Evolutionary conservation across 2,888 invertebrate genomes (phyloP).

Genomic region (Osedax frankpressi): DNA sequence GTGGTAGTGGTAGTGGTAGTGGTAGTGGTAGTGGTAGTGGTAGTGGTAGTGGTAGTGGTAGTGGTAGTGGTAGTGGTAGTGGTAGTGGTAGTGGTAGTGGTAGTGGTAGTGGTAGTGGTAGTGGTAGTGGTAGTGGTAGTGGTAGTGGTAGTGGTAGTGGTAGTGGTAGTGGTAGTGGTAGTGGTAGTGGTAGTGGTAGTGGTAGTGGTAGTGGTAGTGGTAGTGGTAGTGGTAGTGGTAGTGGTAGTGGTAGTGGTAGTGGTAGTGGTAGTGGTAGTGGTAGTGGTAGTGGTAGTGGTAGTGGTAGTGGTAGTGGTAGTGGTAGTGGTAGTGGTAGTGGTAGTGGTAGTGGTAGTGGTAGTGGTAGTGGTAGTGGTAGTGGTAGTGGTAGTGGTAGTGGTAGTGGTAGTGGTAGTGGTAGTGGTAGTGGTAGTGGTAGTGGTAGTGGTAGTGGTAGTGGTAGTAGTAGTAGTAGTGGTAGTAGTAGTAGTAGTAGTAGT

Average conservation of each 20-base stretch:
- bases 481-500: not conserved
- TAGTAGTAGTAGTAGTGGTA: not conserved
- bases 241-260: slow-evolving; percentile 8
- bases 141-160: slow-evolving; percentile 5
- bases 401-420: not conserved
- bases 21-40: not conserved
- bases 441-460: not conserved
- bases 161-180: slow-evolving; percentile 8
- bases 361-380: not conserved
- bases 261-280: slow-evolving; percentile 7
- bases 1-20: not conserved
- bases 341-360: not conserved
- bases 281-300: slow-evolving; percentile 8
- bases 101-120: slow-evolving; percentile 7
- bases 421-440: not conserved
- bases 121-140: slow-evolving; percentile 8
- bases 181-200: slow-evolving; percentile 8
- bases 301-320: slow-evolving; percentile 8
- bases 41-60: not conserved
- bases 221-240: slow-evolving; percentile 8
- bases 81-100: not conserved
- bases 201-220: slow-evolving; percentile 7
- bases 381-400: not conserved
- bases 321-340: not conserved
- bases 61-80: not conserved